phyloP scores from a whole-genome alignment of 2,797 vertebrate genomes.

The Coregonus ussuriensis region DNA sequence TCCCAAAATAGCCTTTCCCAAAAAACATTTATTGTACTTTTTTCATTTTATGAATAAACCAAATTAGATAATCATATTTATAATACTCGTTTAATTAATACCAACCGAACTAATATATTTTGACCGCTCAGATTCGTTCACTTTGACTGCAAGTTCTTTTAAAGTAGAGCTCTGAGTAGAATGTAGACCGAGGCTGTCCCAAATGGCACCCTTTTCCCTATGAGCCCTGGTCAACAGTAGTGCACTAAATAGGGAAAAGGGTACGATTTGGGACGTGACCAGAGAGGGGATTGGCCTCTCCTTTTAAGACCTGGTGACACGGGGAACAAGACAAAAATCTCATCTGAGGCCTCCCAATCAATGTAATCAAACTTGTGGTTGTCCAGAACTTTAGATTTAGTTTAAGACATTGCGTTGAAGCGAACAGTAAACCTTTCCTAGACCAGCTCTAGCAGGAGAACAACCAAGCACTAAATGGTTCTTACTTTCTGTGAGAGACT shows the following conservation, averaged over 20 bases:
- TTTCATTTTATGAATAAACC: constrained; percentile 23
- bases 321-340: neutral
- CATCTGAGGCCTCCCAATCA: neutral
- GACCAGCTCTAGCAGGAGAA: neutral
- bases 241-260: neutral
- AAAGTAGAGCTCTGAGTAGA: neutral
- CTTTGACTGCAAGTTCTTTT: neutral
- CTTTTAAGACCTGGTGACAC: neutral
- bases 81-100: constrained; percentile 13
- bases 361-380: constrained; percentile 1
- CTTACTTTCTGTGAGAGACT: neutral
- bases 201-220: neutral
- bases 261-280: neutral
- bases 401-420: constrained; percentile 5
- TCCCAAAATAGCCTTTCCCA: constrained; percentile 18
- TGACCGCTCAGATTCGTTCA: constrained; percentile 14
- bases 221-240: neutral
- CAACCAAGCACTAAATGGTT: neutral
- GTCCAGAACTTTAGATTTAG: too few species aligned
- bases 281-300: neutral
- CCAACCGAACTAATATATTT: constrained; percentile 8
- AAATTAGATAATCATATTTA: too few species aligned
- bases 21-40: constrained; percentile 3
- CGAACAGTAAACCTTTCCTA: constrained; percentile 6
- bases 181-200: neutral